phyloP scores from a whole-genome alignment of 1,140 invertebrate genomes.

The Diprion similis region DNA sequence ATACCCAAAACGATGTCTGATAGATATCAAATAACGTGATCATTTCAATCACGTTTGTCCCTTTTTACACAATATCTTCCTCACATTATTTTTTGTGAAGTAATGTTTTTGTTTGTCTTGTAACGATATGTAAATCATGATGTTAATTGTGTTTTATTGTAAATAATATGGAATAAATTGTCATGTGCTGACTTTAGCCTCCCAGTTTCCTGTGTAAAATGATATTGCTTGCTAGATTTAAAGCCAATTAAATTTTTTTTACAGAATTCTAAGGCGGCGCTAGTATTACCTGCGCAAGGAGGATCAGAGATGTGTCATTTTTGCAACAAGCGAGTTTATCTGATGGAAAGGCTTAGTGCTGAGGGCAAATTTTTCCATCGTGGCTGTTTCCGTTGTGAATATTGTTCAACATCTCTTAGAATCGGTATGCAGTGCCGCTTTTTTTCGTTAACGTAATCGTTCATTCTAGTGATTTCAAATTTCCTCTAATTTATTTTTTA shows the following conservation, averaged over 20 bases:
- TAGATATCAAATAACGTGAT: neutral
- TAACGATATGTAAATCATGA: neutral
- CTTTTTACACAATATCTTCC: neutral
- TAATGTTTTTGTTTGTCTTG: slow-evolving; percentile 11
- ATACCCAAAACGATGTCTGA: neutral
- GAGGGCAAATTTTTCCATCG: slow-evolving; percentile 89
- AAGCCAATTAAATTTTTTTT: slow-evolving; percentile 28
- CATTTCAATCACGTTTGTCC: too few species aligned
- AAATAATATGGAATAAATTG: slow-evolving; percentile 10
- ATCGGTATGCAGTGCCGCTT: slow-evolving; percentile 62
- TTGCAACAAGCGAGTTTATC: slow-evolving; percentile 86
- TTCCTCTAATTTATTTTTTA: neutral
- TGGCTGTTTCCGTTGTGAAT: slow-evolving; percentile 81
- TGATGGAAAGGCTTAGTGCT: slow-evolving; percentile 86
- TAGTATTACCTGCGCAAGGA: slow-evolving; percentile 68
- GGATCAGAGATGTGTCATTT: slow-evolving; percentile 85
- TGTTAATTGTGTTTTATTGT: neutral
- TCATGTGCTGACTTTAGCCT: slow-evolving; percentile 7
- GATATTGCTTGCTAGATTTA: neutral
- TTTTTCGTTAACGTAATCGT: neutral
- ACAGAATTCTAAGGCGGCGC: slow-evolving; percentile 66
- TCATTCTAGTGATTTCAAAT: neutral
- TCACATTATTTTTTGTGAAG: neutral
- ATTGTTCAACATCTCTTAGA: slow-evolving; percentile 73
- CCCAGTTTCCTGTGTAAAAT: neutral